These are phyloP conservation scores for Hippoglossus hippoglossus DNA, from an alignment of 2,797 vertebrate species.

Conservation along the genomic window DNA sequence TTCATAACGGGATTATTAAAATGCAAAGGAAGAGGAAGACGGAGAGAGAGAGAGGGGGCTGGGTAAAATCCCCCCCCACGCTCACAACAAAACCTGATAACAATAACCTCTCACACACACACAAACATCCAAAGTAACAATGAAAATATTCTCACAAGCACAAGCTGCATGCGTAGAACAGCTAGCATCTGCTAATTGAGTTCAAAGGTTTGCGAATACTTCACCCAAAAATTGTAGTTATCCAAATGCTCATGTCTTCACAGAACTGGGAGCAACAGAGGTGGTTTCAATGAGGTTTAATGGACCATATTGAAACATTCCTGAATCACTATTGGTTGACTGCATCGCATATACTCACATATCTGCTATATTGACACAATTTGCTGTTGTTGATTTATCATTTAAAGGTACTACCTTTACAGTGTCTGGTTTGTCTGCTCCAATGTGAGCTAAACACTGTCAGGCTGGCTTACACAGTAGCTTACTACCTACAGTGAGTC, in stretches of 20 bases:
- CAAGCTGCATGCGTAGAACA: no score
- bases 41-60: conserved; percentile 8
- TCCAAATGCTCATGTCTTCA: neutral
- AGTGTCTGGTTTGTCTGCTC: neutral
- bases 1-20: conserved; percentile 49
- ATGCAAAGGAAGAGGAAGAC: conserved; percentile 36
- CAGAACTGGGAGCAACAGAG: neutral
- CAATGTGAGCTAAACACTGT: neutral
- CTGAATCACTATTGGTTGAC: neutral
- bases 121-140: conserved; percentile 2
- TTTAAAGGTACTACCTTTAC: neutral
- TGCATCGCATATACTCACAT: no score
- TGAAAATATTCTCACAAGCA: no score
- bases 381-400: neutral
- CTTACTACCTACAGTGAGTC: neutral
- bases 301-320: neutral
- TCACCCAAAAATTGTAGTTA: neutral
- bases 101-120: conserved; percentile 29
- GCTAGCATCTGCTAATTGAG: no score
- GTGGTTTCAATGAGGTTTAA: neutral
- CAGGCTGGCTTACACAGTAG: neutral
- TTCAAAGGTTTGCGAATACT: no score
- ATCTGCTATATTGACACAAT: no score
- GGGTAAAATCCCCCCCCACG: neutral
- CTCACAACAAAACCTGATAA: conserved; percentile 19